Evolutionary conservation across 2,113 vertebrate species (phyloP), one percentile per base, ranked within the genome.

Genomic region (Saccopteryx leptura): DNA sequence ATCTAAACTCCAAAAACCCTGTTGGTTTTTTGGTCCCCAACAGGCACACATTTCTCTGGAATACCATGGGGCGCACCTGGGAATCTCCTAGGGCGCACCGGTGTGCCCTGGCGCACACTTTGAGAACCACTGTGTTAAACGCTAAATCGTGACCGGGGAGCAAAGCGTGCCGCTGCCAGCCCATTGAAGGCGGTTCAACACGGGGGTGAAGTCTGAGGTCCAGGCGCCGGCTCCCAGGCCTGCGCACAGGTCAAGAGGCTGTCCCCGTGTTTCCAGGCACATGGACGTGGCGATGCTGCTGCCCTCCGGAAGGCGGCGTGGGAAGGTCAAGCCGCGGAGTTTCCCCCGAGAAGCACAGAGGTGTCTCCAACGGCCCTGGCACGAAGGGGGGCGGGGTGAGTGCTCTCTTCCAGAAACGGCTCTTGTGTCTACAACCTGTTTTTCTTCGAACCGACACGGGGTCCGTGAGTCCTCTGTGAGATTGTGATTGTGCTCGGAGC

Each of bases 91-190:
- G 39, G 39, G 39, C 3, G 39, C 39, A 39, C 39, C 39, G 3
- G 39, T 39, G 39, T 3, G 39, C 39, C 39, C 39, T 39, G 39
- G 39, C 39, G 39, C 39, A 39, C 39, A 39, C 39, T 39, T 39
- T 39, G 39, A 39, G 39, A 39, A 39, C 39, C 39, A 39, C 39
- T 39, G 39, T 14, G 4, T 54, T 65, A 8, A 46, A 28, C 46
- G 76, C 18, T 7, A 1, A 2, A 1, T 13, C 2, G 21, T 33
- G 8, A 24, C 54, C 0, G 1, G 60, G 65, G 31, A 2, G 39
- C 14, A 13, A 13, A 54, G 10, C 4, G 1, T 0, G 31, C 9
- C 9, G 0, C 0, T 0, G 0, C 0, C 14, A 61, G 10, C 31
- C 31, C 8, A 11, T 1, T 5, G 23, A 28, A 28, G 54, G 33